Evolutionary conservation across 2,888 invertebrate genomes (phyloP).

Genomic region (Crioceris asparagi): DNA sequence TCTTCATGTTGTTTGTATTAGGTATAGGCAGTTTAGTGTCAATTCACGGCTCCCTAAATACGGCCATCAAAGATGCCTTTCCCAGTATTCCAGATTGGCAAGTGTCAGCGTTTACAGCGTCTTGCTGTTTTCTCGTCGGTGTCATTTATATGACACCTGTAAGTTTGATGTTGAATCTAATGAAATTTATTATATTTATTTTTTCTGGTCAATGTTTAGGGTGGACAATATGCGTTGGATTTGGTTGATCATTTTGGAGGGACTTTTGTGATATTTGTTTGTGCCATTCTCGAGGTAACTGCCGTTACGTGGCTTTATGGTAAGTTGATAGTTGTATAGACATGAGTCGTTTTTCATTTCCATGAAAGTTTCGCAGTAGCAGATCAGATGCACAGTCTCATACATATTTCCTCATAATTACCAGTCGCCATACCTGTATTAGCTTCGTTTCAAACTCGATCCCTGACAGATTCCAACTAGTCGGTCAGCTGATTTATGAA

Average conservation of each 20-base stretch:
- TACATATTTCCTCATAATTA: too few relatives aligned
- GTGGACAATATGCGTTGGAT: constrained; percentile 49
- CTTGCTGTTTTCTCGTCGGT: constrained; percentile 50
- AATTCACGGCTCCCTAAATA: constrained; percentile 55
- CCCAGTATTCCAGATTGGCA: constrained; percentile 48
- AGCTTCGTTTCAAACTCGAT: too few relatives aligned
- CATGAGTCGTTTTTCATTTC: too few relatives aligned
- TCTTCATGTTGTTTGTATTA: constrained; percentile 70
- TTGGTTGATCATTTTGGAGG: constrained; percentile 51
- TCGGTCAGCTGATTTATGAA: too few relatives aligned
- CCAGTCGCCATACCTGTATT: too few relatives aligned
- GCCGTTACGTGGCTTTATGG: constrained; percentile 52
- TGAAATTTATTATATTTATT: too few relatives aligned
- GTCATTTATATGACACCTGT: constrained; percentile 68
- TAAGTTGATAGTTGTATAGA: too few relatives aligned
- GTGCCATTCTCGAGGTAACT: constrained; percentile 46
- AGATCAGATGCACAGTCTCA: too few relatives aligned
- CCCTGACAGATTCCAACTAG: too few relatives aligned
- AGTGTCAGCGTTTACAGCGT: constrained; percentile 41
- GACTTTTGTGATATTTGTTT: constrained; percentile 47
- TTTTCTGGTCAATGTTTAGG: too few relatives aligned
- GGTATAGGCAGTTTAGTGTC: constrained; percentile 69
- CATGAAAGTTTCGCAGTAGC: too few relatives aligned
- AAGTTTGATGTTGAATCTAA: constrained; percentile 30
- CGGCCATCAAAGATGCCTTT: constrained; percentile 57